Conservation (phyloP, 2,797 vertebrate genomes). For the Brachyalestes nurse region DNA sequence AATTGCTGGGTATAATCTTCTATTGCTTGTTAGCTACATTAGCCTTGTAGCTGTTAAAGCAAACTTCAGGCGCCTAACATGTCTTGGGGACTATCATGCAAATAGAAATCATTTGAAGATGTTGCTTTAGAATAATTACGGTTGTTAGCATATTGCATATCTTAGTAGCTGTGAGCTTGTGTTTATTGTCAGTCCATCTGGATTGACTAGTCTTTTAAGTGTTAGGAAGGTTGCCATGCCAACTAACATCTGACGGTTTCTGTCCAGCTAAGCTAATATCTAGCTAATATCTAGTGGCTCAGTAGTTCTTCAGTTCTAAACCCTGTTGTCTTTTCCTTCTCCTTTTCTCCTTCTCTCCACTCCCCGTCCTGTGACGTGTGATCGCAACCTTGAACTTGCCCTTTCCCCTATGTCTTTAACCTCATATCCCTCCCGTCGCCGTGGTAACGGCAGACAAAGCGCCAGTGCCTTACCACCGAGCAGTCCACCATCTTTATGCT, state of each 20-base stretch:
- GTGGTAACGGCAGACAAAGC: slow-evolving; percentile 85
- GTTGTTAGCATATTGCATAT: no score
- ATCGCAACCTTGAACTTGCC: slow-evolving; percentile 36
- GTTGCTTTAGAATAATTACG: no score
- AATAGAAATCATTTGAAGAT: not conserved
- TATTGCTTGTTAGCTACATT: not conserved
- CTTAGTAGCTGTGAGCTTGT: no score
- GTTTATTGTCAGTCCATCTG: no score
- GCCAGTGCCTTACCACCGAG: slow-evolving; percentile 92
- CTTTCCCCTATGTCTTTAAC: slow-evolving; percentile 67
- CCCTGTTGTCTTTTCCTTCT: slow-evolving; percentile 77
- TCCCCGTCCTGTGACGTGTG: slow-evolving; percentile 25
- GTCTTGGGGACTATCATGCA: not conserved
- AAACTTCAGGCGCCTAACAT: not conserved
- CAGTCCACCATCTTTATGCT: slow-evolving; percentile 99
- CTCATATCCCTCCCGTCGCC: slow-evolving; percentile 62
- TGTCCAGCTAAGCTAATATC: not conserved
- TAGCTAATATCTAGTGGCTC: not conserved
- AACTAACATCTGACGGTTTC: not conserved
- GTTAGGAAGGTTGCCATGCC: not conserved
- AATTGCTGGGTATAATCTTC: not conserved
- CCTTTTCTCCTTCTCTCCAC: slow-evolving; percentile 37
- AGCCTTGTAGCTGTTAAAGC: not conserved
- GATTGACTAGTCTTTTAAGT: not conserved
- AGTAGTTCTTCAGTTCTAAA: slow-evolving; percentile 62